These are phyloP conservation scores for Syritta pipiens DNA, from an alignment of 2,888 invertebrate species.

Conservation along the genomic window DNA sequence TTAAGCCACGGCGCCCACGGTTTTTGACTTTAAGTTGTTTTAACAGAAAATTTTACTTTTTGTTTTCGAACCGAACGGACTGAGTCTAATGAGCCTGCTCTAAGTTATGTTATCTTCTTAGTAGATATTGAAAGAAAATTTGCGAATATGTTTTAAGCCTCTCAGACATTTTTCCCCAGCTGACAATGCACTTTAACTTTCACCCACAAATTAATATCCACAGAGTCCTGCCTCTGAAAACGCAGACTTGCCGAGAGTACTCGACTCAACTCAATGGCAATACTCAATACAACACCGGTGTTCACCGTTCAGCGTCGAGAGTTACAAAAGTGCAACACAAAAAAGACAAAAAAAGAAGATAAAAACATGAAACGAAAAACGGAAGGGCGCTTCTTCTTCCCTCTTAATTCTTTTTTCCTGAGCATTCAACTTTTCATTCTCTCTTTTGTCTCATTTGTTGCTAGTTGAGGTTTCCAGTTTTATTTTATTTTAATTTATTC, in stretches of 20 bases:
- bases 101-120: too few relatives aligned
- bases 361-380: conserved; percentile 4
- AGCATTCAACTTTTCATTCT: conserved; percentile 45
- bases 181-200: background rate
- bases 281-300: background rate
- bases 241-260: too few relatives aligned
- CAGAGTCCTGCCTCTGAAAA: too few relatives aligned
- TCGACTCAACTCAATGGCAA: too few relatives aligned
- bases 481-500: conserved; percentile 41
- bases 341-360: background rate
- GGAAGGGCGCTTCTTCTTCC: conserved; percentile 52
- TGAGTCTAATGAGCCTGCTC: too few relatives aligned
- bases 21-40: too few relatives aligned
- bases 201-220: conserved; percentile 2
- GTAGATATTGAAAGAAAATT: too few relatives aligned
- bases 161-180: too few relatives aligned
- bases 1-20: too few relatives aligned
- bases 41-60: too few relatives aligned
- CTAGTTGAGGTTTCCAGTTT: conserved; percentile 24
- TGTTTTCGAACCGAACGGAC: too few relatives aligned
- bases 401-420: conserved; percentile 45
- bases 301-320: background rate
- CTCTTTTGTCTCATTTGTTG: conserved; percentile 52
- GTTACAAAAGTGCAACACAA: conserved; percentile 7
- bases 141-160: too few relatives aligned